Evolutionary conservation across 1,140 invertebrate genomes (phyloP).

Genomic region (Drosophila nigrodunni): DNA sequence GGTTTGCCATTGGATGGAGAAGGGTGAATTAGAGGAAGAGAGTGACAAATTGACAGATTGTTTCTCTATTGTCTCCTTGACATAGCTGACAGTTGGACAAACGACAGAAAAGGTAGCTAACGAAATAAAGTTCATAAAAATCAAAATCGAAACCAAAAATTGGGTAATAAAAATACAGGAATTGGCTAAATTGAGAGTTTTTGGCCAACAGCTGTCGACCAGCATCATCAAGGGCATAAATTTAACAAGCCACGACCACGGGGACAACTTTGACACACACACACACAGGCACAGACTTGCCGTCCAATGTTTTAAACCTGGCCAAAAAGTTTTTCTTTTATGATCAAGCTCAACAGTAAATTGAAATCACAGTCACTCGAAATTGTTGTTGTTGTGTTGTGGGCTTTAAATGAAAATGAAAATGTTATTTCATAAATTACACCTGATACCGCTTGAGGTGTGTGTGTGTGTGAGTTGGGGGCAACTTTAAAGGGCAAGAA

Average conservation of each 20-base stretch:
- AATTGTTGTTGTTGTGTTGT: background rate
- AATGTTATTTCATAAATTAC: slow-evolving; percentile 76
- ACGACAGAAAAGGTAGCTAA: slow-evolving; percentile 17
- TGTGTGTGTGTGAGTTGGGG: slow-evolving; percentile 59
- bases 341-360: slow-evolving; percentile 62
- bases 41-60: slow-evolving; percentile 39
- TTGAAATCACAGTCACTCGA: slow-evolving; percentile 62
- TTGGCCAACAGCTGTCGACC: slow-evolving; percentile 45
- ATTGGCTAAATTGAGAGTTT: slow-evolving; percentile 49
- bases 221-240: slow-evolving; percentile 62
- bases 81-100: slow-evolving; percentile 30
- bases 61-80: slow-evolving; percentile 10
- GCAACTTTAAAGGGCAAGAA: slow-evolving; percentile 58
- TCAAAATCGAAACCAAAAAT: slow-evolving; percentile 11
- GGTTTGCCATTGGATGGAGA: slow-evolving; percentile 14
- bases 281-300: slow-evolving; percentile 15
- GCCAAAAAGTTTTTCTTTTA: slow-evolving; percentile 63
- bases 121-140: background rate
- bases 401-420: slow-evolving; percentile 44
- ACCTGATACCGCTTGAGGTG: slow-evolving; percentile 58
- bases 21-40: background rate
- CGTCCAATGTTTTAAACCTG: slow-evolving; percentile 28
- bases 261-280: no score
- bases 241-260: slow-evolving; percentile 67
- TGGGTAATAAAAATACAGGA: slow-evolving; percentile 31